phyloP scores from a whole-genome alignment of 2,888 invertebrate genomes.

The Salpingus planirostris region DNA sequence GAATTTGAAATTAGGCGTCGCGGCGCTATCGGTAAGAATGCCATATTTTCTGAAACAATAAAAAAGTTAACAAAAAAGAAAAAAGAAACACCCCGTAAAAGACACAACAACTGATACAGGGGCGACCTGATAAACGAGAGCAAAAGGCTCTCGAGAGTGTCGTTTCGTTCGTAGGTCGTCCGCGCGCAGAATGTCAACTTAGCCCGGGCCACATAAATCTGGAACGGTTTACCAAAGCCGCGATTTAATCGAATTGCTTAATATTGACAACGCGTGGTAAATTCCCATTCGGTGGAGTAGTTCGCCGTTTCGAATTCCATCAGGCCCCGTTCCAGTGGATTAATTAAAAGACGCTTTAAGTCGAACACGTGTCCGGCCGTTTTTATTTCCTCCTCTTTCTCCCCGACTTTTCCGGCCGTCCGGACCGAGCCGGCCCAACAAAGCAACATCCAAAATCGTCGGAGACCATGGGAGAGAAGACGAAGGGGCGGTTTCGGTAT shows the following conservation, averaged over 20 bases:
- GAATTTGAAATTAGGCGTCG: no score
- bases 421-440: no score
- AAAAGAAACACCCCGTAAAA: conserved; percentile 13
- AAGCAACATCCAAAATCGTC: no score
- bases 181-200: conserved; percentile 29
- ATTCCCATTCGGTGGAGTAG: conserved; percentile 22
- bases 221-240: conserved; percentile 28
- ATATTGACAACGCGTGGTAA: conserved; percentile 32
- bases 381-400: no score
- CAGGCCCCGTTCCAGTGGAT: conserved; percentile 18
- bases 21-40: no score
- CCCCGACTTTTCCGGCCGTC: no score
- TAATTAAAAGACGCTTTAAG: conserved; percentile 14
- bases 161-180: conserved; percentile 27
- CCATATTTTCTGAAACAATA: conserved; percentile 9
- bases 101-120: conserved; percentile 22
- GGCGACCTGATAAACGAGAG: conserved; percentile 28
- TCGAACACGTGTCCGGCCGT: conserved; percentile 9
- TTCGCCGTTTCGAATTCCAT: conserved; percentile 23
- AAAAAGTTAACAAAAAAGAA: conserved; percentile 16
- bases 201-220: conserved; percentile 28
- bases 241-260: conserved; percentile 36
- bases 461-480: no score
- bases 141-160: conserved; percentile 32
- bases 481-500: no score